Conservation (phyloP, 2,113 vertebrate genomes). For the Copsychus sechellarum region DNA sequence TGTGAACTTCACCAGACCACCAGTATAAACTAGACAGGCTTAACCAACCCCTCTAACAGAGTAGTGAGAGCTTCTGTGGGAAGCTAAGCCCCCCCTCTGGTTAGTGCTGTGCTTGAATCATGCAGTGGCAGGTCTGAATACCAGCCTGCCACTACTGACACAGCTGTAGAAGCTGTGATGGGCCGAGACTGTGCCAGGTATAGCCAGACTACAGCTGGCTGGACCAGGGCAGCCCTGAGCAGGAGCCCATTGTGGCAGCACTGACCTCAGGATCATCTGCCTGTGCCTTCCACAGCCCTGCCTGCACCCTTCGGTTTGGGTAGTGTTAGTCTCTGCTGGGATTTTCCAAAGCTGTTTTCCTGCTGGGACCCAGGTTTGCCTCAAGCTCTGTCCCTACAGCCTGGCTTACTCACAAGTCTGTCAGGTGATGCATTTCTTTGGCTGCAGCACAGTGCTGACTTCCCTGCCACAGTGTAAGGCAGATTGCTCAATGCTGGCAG, state of each 20-base stretch:
- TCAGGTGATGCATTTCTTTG: background rate
- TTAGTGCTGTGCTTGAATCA: background rate
- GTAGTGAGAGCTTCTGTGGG: background rate
- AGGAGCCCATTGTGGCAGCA: rapidly evolving
- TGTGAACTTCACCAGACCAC: background rate
- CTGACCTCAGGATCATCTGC: rapidly evolving
- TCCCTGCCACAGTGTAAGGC: background rate
- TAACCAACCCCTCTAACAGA: background rate
- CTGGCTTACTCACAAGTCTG: background rate
- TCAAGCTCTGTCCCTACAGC: background rate
- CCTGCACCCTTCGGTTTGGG: rapidly evolving
- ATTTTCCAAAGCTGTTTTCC: background rate
- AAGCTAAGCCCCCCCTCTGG: background rate
- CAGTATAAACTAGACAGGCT: background rate
- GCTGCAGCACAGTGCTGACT: background rate
- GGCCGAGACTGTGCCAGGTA: background rate
- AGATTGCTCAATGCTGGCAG: background rate
- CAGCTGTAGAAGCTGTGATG: background rate
- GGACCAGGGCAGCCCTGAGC: background rate
- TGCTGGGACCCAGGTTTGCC: background rate
- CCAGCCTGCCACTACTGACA: background rate
- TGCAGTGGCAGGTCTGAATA: background rate
- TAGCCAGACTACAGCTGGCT: background rate
- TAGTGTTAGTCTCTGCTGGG: background rate
- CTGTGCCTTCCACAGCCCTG: background rate